Evolutionary conservation across 2,888 invertebrate genomes (phyloP).

Genomic region (Vannuccia rotundouncinata): DNA sequence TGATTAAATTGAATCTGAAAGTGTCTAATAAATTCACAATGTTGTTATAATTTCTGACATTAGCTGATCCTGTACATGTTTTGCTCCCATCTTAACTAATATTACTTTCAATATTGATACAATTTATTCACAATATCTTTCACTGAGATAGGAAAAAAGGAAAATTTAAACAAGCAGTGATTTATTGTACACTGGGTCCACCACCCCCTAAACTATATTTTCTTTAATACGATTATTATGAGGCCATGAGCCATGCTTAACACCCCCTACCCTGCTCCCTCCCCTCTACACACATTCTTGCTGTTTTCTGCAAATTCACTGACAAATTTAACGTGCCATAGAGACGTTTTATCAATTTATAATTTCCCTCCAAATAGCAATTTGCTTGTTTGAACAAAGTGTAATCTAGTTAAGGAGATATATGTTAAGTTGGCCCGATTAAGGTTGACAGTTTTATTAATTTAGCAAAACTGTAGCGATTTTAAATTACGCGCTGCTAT

Average conservation of each 20-base stretch:
- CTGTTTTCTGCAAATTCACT: neutral
- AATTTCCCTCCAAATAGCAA: slow-evolving; percentile 16
- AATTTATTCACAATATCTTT: neutral
- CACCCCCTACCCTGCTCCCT: neutral
- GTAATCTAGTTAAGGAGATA: slow-evolving; percentile 23
- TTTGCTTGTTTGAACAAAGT: slow-evolving; percentile 20
- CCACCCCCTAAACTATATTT: neutral
- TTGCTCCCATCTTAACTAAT: neutral
- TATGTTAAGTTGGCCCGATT: slow-evolving; percentile 20
- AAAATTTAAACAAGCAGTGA: neutral
- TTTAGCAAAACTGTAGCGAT: slow-evolving; percentile 22
- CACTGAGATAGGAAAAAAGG: neutral
- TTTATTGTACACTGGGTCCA: neutral
- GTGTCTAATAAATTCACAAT: neutral
- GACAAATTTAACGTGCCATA: slow-evolving; percentile 19
- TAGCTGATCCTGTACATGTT: neutral
- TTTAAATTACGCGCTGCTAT: slow-evolving; percentile 19
- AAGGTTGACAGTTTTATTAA: slow-evolving; percentile 22
- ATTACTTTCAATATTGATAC: neutral
- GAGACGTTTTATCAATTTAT: slow-evolving; percentile 22
- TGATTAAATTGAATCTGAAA: neutral
- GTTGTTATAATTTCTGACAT: neutral
- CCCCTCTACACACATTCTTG: neutral
- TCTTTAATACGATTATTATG: neutral
- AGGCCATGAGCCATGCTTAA: neutral